phyloP scores from a whole-genome alignment of 64 coral and sea anemone genomes.

The Exaiptasia diaphana region DNA sequence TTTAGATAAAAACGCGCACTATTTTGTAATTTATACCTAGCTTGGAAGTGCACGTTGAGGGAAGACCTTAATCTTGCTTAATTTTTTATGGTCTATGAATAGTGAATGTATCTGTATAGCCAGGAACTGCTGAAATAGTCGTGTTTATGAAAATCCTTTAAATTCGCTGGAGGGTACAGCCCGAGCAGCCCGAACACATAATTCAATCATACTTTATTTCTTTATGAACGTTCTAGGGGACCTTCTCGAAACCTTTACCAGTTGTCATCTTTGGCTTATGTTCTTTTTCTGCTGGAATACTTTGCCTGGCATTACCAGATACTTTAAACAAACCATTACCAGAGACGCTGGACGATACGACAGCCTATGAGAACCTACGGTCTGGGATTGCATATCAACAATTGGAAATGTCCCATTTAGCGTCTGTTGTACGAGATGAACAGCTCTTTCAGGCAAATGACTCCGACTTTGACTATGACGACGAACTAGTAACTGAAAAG shows the following conservation, averaged over 20 bases:
- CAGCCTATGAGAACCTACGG: slow-evolving; percentile 39
- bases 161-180: too few species aligned
- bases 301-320: slow-evolving; percentile 73
- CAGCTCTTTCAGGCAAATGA: slow-evolving; percentile 78
- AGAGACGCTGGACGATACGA: slow-evolving; percentile 90
- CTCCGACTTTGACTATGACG: slow-evolving; percentile 78
- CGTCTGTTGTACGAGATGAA: slow-evolving; percentile 51
- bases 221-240: slow-evolving; percentile 80
- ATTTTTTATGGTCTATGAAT: too few species aligned
- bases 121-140: too few species aligned
- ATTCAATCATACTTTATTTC: too few species aligned
- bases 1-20: too few species aligned
- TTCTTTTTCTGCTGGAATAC: slow-evolving; percentile 70
- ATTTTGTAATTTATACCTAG: too few species aligned
- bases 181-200: too few species aligned
- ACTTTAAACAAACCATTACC: slow-evolving; percentile 89
- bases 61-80: too few species aligned
- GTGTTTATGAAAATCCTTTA: too few species aligned
- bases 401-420: slow-evolving; percentile 64
- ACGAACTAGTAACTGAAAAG: slow-evolving; percentile 76
- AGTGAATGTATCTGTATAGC: too few species aligned
- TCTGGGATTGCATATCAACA: slow-evolving; percentile 43
- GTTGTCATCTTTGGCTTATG: slow-evolving; percentile 97
- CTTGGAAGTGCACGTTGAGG: too few species aligned
- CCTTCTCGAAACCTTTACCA: slow-evolving; percentile 79